A percentile compares a stretch with the other conserved stretches of the same genome.
These are phyloP conservation scores for Heliangelus exortis DNA, from an alignment of 2,797 vertebrate genomes.

Conservation along the genomic window DNA sequence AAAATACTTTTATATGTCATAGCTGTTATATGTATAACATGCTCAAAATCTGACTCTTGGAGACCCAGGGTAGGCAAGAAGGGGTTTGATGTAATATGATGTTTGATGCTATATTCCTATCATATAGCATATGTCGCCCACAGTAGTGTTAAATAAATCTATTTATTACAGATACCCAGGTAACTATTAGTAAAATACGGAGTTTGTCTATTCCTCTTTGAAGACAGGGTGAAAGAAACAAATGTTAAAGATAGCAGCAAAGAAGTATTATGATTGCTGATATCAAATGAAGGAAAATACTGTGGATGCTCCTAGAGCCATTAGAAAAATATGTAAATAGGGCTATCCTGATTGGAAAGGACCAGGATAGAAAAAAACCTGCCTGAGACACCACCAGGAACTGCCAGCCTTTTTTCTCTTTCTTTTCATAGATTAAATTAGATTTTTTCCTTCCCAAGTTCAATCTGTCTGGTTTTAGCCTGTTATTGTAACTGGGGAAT, in stretches of 20 bases:
- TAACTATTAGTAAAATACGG: background rate
- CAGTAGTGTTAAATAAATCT: background rate
- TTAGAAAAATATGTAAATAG: background rate
- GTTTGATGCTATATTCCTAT: background rate
- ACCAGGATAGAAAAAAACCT: too few relatives aligned
- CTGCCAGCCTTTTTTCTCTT: too few relatives aligned
- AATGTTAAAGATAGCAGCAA: background rate
- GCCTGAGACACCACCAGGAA: too few relatives aligned
- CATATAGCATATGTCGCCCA: background rate
- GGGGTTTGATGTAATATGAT: background rate
- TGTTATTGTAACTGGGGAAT: too few relatives aligned
- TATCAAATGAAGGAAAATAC: background rate
- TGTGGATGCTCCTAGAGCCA: background rate
- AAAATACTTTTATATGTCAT: background rate
- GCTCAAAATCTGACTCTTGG: background rate
- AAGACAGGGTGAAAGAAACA: background rate
- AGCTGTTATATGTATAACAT: background rate
- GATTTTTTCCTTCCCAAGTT: too few relatives aligned
- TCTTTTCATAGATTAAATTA: too few relatives aligned
- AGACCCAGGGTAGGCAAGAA: background rate
- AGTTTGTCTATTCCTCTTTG: background rate
- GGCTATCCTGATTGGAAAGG: too few relatives aligned
- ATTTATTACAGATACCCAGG: background rate
- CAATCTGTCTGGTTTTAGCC: too few relatives aligned
- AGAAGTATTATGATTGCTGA: background rate